phyloP scores from a whole-genome alignment of 2,888 invertebrate species.

The Prionchulus punctatus region DNA sequence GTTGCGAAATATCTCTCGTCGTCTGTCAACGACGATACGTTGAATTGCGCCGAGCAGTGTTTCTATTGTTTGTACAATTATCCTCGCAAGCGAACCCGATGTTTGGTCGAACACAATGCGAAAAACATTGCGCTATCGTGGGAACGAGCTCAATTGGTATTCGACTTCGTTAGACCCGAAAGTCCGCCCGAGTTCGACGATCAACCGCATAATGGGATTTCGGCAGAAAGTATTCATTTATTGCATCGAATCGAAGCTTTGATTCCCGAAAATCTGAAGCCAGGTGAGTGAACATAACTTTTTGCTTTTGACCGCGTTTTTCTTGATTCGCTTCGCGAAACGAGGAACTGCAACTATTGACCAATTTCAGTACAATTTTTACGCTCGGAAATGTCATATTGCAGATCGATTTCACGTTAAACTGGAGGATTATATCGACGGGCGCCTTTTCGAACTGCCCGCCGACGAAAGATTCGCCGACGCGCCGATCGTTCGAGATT shows the following conservation, averaged over 20 bases:
- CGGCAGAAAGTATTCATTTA: constrained; percentile 7
- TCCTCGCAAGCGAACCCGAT: constrained; percentile 24
- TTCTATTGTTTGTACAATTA: constrained; percentile 59
- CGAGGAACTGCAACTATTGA: neutral
- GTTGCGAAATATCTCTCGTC: neutral
- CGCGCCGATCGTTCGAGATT: constrained; percentile 39
- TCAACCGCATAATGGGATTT: constrained; percentile 3
- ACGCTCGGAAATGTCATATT: too few species aligned
- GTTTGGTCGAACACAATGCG: constrained; percentile 5
- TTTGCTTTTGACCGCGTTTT: too few species aligned
- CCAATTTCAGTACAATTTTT: too few species aligned
- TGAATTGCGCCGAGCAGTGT: constrained; percentile 64
- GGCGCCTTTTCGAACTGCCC: neutral
- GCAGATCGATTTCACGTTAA: neutral
- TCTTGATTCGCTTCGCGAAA: neutral
- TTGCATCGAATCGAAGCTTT: constrained; percentile 14
- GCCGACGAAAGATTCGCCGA: neutral
- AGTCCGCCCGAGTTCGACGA: constrained; percentile 13
- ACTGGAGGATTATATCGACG: neutral
- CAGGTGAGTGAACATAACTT: constrained; percentile 7
- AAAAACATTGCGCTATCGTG: constrained; percentile 7
- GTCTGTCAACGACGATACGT: constrained; percentile 42
- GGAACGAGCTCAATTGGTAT: constrained; percentile 4
- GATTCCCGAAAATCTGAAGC: constrained; percentile 7
- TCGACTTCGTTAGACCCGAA: constrained; percentile 12